Evolutionary conservation across 2,797 vertebrate genomes (phyloP), one percentile per base, ranked within the genome.

Genomic region (Lateolabrax maculatus): DNA sequence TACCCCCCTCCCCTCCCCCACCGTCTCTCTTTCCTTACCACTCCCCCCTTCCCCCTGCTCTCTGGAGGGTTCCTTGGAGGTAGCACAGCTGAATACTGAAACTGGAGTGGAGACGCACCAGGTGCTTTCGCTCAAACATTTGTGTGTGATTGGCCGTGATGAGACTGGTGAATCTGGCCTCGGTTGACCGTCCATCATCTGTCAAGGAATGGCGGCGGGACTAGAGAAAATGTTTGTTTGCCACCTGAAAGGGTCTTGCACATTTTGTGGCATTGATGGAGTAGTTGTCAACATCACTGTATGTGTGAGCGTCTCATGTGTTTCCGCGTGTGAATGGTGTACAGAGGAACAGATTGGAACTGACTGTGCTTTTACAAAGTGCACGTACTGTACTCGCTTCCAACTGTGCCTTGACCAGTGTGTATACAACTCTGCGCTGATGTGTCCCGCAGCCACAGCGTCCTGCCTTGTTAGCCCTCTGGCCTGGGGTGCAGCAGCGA

Each of bases 151-250:
- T 71, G 82, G 69, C 77, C n/a, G 29, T 31, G 69, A 79, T 53
- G 71, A 68, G 61, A 34, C 77, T 29, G 39, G 65, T 62, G 74
- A 84, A 75, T 80, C 58, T 46, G 61, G 70, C 64, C 53, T 81
- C 71, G 16, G 63, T 9, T 71, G 57, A 69, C 75, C 29, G 44
- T 75, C 80, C 43, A 70, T 83, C 81, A 79, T 78, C 77, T 61
- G 53, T 75, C 1, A 12, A 62, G 63, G 66, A 75, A 71, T 51
- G 48, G 55, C 51, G 1, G 18, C 4, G 9, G 44, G 51, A 66
- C 49, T 27, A 39, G 52, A 53, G 63, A 84, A 80, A 88, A 77
- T 80, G 61, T 79, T 77, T 77, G 75, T 75, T 77, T 72, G 67
- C 64, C 74, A 46, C 52, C 72, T 21, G 43, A 76, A 63, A 58